These are phyloP conservation scores for Acrossocheilus wenchowensis DNA, from an alignment of 2,797 vertebrate genomes.

Conservation along the genomic window DNA sequence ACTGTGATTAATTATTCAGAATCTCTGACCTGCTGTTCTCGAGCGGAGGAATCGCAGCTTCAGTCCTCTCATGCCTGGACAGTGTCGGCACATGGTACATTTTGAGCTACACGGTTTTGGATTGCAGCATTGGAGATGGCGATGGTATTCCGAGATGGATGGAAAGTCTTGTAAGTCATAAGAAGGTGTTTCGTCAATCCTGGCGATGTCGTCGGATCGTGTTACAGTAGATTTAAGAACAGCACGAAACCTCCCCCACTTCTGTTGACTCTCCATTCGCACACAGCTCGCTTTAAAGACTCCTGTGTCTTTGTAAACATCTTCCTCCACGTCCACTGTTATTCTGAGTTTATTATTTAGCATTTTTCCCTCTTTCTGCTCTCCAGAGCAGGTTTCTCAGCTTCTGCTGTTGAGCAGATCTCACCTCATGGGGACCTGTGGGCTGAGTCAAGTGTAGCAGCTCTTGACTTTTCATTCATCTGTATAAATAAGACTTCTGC, in stretches of 20 bases:
- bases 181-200: not conserved
- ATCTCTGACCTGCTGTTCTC: conserved; percentile 44
- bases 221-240: not conserved
- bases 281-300: not conserved
- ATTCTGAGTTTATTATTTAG: conserved; percentile 38
- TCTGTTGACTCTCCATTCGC: conserved; percentile 14
- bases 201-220: not conserved
- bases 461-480: conserved; percentile 67
- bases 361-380: conserved; percentile 23
- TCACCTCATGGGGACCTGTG: conserved; percentile 34
- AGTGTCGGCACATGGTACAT: conserved; percentile 2
- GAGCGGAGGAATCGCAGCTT: not conserved
- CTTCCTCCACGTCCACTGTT: conserved; percentile 43
- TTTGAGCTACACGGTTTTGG: not conserved
- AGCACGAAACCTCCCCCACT: not conserved
- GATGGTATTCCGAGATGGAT: not conserved
- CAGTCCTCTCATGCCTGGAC: conserved; percentile 7
- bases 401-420: conserved; percentile 18
- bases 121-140: not conserved
- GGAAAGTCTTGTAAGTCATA: not conserved
- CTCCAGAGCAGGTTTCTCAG: conserved; percentile 42
- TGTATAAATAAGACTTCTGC: conserved; percentile 70
- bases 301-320: conserved; percentile 45
- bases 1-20: conserved; percentile 41
- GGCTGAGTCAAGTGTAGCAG: conserved; percentile 66